phyloP scores from a whole-genome alignment of 30 jellyfish, hydroid and myxozoan genomes.

The Hydractinia symbiolongicarpus region DNA sequence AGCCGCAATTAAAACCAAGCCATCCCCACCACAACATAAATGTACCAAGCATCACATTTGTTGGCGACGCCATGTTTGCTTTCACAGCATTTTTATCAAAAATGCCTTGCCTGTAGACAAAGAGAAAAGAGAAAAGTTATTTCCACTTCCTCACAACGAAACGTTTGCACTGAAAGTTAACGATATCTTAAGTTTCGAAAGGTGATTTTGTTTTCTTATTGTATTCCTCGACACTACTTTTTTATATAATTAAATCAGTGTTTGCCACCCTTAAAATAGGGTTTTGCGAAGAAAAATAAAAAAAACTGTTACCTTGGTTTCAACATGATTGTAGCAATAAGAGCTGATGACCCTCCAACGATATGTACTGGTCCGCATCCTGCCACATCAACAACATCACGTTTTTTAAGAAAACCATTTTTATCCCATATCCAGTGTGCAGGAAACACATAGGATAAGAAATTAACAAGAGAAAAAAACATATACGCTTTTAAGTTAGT shows the following conservation, averaged over 20 bases:
- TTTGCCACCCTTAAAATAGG: too few relatives aligned
- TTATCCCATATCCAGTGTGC: conserved; percentile 61
- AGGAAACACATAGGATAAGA: conserved; percentile 29
- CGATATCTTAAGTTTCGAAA: too few relatives aligned
- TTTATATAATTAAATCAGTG: too few relatives aligned
- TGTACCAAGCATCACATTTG: conserved; percentile 83
- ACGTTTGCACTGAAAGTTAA: too few relatives aligned
- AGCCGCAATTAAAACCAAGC: conserved; percentile 48
- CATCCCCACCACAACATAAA: conserved; percentile 26
- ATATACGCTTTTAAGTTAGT: conserved; percentile 21
- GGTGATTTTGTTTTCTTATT: too few relatives aligned
- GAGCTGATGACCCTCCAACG: conserved; percentile 61
- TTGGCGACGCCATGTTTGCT: conserved; percentile 55
- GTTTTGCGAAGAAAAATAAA: too few relatives aligned
- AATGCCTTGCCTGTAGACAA: too few relatives aligned
- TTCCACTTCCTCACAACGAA: too few relatives aligned
- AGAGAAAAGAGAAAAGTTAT: too few relatives aligned
- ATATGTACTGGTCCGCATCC: conserved; percentile 45
- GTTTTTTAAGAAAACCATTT: conserved; percentile 36
- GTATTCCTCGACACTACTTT: too few relatives aligned
- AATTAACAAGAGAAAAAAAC: conserved; percentile 26
- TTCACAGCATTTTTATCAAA: not conserved
- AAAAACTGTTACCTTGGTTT: conserved; percentile 46
- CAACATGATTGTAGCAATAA: conserved; percentile 34
- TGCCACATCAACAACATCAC: conserved; percentile 43